Evolutionary conservation across 2,888 invertebrate genomes (phyloP), one percentile per base, ranked within the genome.

Genomic region (Dicycla oo): DNA sequence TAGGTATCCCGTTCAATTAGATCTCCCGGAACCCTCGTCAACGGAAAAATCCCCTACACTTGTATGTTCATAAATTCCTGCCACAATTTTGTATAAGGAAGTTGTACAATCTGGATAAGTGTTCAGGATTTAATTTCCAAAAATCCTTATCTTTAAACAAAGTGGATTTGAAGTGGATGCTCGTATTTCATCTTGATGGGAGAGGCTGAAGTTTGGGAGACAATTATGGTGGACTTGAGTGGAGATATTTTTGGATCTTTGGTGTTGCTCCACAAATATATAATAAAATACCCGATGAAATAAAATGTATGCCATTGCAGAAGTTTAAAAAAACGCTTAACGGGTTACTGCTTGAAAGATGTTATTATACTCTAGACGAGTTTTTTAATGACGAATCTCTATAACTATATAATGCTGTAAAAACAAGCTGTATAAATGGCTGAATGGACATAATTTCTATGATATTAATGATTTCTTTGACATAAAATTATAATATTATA

Each of bases 1-100:
- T 73, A 88, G 87, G 88, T 85, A 85, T 85, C 84, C 86, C 85
- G 89, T 93, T 93, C 93, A 93, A 93, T 93, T 93, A 93, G 88
- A 85, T 78, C 75, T 72, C 84, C 23, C 62, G 43, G 80, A 76
- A 93, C 94, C 94, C 94, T 92, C 86, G 93, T 93, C 93, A 93
- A 82, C 68, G 85, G 84, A 91, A 89, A 89, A 90, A 90, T 89
- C 89, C 89, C 87, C 87, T 82, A 87, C 86, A 89, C 86, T 86
- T 84, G 80, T 83, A 88, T 89, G 89, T 89, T 91, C 89, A 92
- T 91, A 93, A 90, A 91, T 92, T 90, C 76, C 73, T 85, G 81
- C 87, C 86, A 84, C 73, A 78, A 74, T 84, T 89, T 88, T 87
- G 88, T 86, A 85, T 69, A 66, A 86, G 83, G 87, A 88, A 87